phyloP scores from a whole-genome alignment of 2,113 vertebrate genomes.

The Asarcornis scutulata region DNA sequence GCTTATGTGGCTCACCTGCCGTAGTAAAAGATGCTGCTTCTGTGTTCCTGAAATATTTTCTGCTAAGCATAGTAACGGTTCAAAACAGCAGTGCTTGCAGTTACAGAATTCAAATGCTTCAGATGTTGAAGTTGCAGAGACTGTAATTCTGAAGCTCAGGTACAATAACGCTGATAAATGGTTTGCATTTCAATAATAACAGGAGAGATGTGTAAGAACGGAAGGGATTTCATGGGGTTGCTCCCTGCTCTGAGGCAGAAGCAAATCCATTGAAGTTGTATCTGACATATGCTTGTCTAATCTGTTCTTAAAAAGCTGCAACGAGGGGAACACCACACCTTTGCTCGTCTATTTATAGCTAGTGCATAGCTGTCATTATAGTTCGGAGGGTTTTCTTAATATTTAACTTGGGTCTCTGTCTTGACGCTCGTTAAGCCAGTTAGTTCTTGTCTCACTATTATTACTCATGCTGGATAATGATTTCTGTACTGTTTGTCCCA shows the following conservation, averaged over 20 bases:
- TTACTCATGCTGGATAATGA: not conserved
- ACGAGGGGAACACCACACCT: constrained; percentile 37
- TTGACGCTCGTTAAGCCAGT: not conserved
- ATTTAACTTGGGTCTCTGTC: constrained; percentile 3
- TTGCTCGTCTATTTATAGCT: constrained; percentile 23
- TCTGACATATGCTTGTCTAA: not conserved
- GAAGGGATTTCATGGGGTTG: not conserved
- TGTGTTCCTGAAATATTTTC: not conserved
- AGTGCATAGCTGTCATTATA: not conserved
- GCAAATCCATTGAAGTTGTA: not conserved
- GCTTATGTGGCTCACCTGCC: not conserved
- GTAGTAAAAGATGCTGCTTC: not conserved
- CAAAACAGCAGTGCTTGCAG: not conserved
- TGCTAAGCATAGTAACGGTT: not conserved
- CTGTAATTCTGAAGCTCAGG: not conserved
- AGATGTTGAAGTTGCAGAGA: not conserved
- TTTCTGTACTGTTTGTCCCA: not conserved
- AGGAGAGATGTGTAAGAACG: not conserved
- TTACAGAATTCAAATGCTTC: not conserved
- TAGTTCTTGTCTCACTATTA: not conserved
- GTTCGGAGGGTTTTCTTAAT: constrained; percentile 29
- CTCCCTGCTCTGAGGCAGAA: not conserved
- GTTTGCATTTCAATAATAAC: not conserved
- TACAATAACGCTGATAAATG: not conserved
- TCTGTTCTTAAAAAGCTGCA: not conserved